These are phyloP conservation scores for Thripadectes ignobilis DNA, from an alignment of 2,797 vertebrate species.

Conservation along the genomic window DNA sequence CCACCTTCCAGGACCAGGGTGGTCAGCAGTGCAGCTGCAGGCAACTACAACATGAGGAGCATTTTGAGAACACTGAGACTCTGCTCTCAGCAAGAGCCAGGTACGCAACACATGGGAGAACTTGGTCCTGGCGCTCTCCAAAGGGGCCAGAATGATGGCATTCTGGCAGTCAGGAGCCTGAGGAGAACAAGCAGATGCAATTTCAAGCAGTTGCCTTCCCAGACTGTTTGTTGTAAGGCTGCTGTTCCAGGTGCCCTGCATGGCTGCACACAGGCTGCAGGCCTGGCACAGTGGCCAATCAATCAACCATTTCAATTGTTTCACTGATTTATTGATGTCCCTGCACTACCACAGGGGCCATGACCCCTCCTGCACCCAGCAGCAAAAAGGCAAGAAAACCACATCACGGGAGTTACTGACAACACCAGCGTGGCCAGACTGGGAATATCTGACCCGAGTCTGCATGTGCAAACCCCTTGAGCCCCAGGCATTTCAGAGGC, in stretches of 20 bases:
- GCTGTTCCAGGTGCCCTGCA: not conserved
- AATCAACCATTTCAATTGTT: not conserved
- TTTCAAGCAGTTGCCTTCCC: not conserved
- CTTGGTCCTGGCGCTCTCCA: not conserved
- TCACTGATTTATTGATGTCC: not conserved
- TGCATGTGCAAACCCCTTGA: not conserved
- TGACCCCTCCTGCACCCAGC: not conserved
- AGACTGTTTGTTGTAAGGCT: not conserved
- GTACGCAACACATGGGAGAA: fast-evolving
- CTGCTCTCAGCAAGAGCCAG: not conserved
- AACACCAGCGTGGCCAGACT: not conserved
- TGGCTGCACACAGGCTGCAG: not conserved
- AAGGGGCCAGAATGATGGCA: not conserved
- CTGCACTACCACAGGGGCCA: not conserved
- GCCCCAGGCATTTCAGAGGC: not conserved
- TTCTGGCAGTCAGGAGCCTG: not conserved
- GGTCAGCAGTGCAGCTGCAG: not conserved
- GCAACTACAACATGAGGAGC: not conserved
- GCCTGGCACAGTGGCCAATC: not conserved
- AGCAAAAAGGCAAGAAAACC: not conserved
- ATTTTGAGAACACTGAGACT: not conserved
- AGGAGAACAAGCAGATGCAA: not conserved
- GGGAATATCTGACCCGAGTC: not conserved
- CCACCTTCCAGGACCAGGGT: not conserved
- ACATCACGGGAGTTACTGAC: not conserved